Base-by-base conservation (phyloP, 2,888 invertebrate species). In the Lochmaea capreae region DNA sequence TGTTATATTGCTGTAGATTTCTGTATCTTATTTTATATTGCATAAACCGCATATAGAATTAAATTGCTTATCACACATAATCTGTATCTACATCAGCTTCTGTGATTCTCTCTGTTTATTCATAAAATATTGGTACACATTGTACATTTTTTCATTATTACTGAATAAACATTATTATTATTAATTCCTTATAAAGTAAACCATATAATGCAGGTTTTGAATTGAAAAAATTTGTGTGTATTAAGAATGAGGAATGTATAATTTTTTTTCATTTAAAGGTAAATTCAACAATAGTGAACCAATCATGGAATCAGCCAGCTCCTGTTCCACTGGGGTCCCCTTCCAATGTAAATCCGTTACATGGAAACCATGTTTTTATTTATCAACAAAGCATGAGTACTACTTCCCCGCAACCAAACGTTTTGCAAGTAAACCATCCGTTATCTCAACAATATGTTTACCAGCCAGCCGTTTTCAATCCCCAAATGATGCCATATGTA, bases 381-480 rank as follows among this genome's bases (percentile, higher is more conserved):
- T 90, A 90, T 81, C 90, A 90, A 78, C 90, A 90, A 77, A 89
- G 90, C 79, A 89, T 89, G 84, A 89, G 89, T 78, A 90, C 86
- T 10, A 81, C 86, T 43, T 82, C 82, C 8, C 81, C 84, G 18
- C 86, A 84, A 74, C 79, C 83, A 14, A 83, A 82, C 69, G 83
- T 85, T 33, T 67, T 84, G 66, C 83, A 88, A 82, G 88, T 89
- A 65, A 89, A 89, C 9, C 54, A 54, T 75, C 88, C 89, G 79
- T 86, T 89, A 83, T 85, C 88, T 75, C 89, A 89, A n/a, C 90
- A 89, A 77, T 89, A 89, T 77, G 87, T 90, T 1, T 88, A 90
- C 63, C 83, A 87, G 8, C 83, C 87, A 11, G 82, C 87, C 6
- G 87, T 88, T 67, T 86, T 88, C 76, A 89, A 88, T 82, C 89